Conservation (phyloP, 2,888 invertebrate species). For the Leptinotarsa haldemani region DNA sequence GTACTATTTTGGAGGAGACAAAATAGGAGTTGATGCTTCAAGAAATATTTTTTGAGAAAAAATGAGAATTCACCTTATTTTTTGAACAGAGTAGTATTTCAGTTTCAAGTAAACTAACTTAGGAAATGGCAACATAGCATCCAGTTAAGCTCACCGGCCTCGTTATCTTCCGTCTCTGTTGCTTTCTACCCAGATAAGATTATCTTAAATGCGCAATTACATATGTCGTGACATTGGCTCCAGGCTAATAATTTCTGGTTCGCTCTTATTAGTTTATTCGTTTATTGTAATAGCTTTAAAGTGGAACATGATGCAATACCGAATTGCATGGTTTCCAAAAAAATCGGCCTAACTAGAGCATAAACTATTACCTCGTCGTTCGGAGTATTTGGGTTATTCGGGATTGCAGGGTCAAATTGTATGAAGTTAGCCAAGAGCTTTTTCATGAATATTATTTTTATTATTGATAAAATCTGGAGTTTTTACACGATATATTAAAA, state of each 20-base stretch:
- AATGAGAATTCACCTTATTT: not conserved
- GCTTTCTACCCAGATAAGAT: conserved; percentile 45
- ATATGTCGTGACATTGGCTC: conserved; percentile 60
- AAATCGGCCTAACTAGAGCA: conserved; percentile 24
- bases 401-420: conserved; percentile 8
- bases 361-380: conserved; percentile 21
- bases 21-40: no score
- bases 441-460: not conserved
- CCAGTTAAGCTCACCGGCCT: conserved; percentile 25
- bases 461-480: no score
- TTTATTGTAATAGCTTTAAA: conserved; percentile 35
- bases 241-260: conserved; percentile 42
- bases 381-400: conserved; percentile 12
- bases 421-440: not conserved
- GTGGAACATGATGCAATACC: conserved; percentile 38
- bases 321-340: conserved; percentile 31
- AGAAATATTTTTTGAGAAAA: not conserved
- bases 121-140: conserved; percentile 21
- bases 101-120: not conserved
- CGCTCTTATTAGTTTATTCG: conserved; percentile 39
- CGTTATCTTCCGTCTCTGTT: conserved; percentile 38
- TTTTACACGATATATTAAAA: no score
- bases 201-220: conserved; percentile 64
- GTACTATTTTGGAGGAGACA: no score
- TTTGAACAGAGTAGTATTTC: no score